Conservation (phyloP, 2,888 invertebrate genomes). For the Galerucella pusilla region DNA sequence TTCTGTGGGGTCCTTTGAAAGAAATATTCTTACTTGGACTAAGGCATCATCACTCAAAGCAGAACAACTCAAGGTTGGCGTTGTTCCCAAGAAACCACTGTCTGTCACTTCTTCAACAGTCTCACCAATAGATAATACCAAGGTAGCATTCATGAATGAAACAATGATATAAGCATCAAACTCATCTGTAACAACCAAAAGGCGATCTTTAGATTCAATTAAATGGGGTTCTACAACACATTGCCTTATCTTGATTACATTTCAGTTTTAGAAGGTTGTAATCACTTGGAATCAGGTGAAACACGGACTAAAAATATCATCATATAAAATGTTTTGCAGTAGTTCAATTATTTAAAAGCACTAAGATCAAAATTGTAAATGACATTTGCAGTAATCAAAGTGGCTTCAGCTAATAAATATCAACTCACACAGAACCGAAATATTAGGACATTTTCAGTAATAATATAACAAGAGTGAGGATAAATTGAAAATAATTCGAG, state of each 20-base stretch:
- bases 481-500: too few relatives aligned
- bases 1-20: not conserved
- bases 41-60: conserved; percentile 97
- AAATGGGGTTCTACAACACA: not conserved
- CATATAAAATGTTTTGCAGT: conserved; percentile 46
- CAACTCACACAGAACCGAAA: too few relatives aligned
- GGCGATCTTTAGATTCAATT: not conserved
- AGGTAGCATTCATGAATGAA: conserved; percentile 97
- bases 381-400: too few relatives aligned
- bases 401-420: too few relatives aligned
- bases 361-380: not conserved
- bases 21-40: conserved; percentile 78
- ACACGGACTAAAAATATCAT: conserved; percentile 63
- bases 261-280: conserved; percentile 54
- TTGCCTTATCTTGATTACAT: conserved; percentile 21
- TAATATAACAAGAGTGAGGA: too few relatives aligned
- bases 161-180: conserved; percentile 99
- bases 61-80: conserved; percentile 97
- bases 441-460: too few relatives aligned
- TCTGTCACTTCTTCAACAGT: conserved; percentile 99
- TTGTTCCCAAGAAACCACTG: conserved; percentile 98
- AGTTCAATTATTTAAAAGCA: not conserved
- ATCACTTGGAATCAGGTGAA: conserved; percentile 64
- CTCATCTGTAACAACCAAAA: conserved; percentile 86
- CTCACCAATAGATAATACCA: conserved; percentile 98